Base-by-base conservation (phyloP, 2,113 vertebrate genomes). In the Panthera leo region DNA sequence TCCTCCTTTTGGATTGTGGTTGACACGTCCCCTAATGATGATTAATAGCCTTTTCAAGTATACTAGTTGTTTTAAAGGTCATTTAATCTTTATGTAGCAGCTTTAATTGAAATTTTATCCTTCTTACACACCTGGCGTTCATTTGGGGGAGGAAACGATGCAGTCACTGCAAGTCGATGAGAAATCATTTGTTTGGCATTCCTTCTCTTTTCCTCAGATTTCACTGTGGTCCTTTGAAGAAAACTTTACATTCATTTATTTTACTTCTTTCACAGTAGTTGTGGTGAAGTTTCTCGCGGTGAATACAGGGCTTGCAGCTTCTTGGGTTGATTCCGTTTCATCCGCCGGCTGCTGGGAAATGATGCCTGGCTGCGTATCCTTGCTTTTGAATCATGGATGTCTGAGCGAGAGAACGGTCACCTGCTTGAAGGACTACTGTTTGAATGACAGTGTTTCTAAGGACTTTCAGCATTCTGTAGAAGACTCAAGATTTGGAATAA, bases 61-160 rank as follows among this genome's bases (percentile, higher is more conserved):
- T 96, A 97, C 96, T 97, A 90, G 92, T 96, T 97, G 0, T 98
- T 98, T 98, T 95, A 98, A 98, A 98, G 98, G 97, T 98, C 96
- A 95, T 98, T 96, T 97, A 95, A 97, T 98, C 98, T 98, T 98
- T 97, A 95, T 61, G 63, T 67, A 94, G 87, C 48, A 79, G 93
- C 94, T 97, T 97, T 97, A 93, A 97, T 97, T 97, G 94, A 97
- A 97, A 91, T 96, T 98, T 95, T 96, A 96, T 94, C 89, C 85
- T 89, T 70, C 61, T 78, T 48, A 55, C 31, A 83, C 9, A 93
- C 73, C 88, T 96, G 96, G 78, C 68, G 70, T 97, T 96, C 87
- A 73, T 94, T 84, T 85, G 6, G 36, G 36, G 53, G 75, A 76
- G 75, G 89, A 90, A 87, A 61, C 86, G 84, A 42, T 63, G 42